Base-by-base conservation (phyloP, 2,888 invertebrate genomes). In the Noctua janthina region DNA sequence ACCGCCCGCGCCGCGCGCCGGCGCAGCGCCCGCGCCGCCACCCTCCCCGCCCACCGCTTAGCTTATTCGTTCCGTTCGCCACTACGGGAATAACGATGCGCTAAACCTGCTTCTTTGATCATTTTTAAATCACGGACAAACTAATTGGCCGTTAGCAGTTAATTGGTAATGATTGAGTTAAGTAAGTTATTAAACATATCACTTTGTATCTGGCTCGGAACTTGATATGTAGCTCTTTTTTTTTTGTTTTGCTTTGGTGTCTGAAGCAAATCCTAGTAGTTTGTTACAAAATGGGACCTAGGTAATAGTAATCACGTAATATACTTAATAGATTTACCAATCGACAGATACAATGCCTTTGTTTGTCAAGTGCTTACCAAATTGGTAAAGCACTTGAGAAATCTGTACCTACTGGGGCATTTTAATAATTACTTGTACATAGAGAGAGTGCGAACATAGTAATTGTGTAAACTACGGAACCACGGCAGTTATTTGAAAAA, bases 11-110 rank as follows among this genome's bases (percentile, higher is more conserved):
- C 79, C 76, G 69, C 92, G 84, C 85, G 83, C 89, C 74, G 49
- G 69, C 75, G 54, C 86, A 68, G 69, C 74, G 74, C 78, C 78
- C 92, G 79, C 82, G 59, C 75, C 71, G 46, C 76, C 73, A 72
- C 82, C 74, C 86, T 86, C 86, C 86, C 93, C 94, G 92, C 94
- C 94, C 93, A 93, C 93, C 92, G 92, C 92, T 92, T 91, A 93
- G 89, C 91, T 90, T 87, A 91, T 88, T 91, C 90, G 89, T 88
- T 87, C 89, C 90, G 90, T 89, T 91, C 89, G 87, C 88, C 89
- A 87, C 89, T 82, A 68, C 78, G 77, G 83, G 88, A 89, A 89
- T 80, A 81, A 83, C 77, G 81, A 89, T 86, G 87, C 88, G 80
- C 88, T 86, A 84, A 87, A 87, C 87, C 85, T 87, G 89, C 81